Evolutionary conservation across 2,113 vertebrate species (phyloP), one percentile per base, ranked within the genome.

Genomic region (zebrafish (Danio rerio)): DNA sequence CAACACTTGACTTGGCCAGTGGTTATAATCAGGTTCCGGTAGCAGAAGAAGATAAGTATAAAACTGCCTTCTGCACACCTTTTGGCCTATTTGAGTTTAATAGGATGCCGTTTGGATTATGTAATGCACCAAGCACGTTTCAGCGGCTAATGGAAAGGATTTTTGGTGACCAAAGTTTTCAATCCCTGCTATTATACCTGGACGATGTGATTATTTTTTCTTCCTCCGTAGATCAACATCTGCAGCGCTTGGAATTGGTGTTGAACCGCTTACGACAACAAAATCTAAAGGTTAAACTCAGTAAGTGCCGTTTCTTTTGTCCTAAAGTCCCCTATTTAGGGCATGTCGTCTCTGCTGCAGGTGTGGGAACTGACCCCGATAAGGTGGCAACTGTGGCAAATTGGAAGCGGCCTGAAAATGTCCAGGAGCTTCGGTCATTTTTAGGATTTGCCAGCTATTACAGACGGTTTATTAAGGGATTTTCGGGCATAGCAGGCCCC

Each of bases 161-260:
- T 16, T 65, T 65, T 65, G 62, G 62, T 43, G 62, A 65, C 8
- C 62, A 42, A 40, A 65, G 31, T 16, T 65, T 65, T 15, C 13
- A 43, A 8, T 65, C 31, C 6, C 2, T 65, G 12, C 15, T 65
- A 5, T 42, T 65, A 42, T 65, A 43, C 7, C 1, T 63, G 12
- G 62, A 65, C 42, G 62, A 65, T 15, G 62, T 65, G 62, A 65
- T 42, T 7, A 42, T 65, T 15, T 65, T 42, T 65, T 65, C 13
- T 8, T 42, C 61, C 5, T 63, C 61, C 9, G 40, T 63, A 31
- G 61, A 63, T 31, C 61, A 63, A 6, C 21, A 40, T 3, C 5
- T 63, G 21, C 20, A 63, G 20, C 21, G 11, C 5, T 11, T 63
- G 31, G 31, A 65, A 65, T 42, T 42, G 4, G 62, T 65, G 12